Evolutionary conservation across 1,140 invertebrate species (phyloP), one percentile per base, ranked within the genome.

Genomic region (Coelopa frigida): DNA sequence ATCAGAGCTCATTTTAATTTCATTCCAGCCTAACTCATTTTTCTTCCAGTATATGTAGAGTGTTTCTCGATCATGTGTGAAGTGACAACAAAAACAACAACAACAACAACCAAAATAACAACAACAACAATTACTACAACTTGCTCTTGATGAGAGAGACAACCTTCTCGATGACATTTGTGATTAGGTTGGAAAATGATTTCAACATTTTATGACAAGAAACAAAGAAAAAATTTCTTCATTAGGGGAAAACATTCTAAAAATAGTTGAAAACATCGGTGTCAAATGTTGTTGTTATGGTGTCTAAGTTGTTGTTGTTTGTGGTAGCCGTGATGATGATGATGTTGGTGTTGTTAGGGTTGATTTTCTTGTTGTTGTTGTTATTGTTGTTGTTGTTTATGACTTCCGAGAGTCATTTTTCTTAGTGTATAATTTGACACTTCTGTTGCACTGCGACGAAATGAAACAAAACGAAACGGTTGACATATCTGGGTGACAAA

Each of bases 321-420:
- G 5, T 35, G 33, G 7, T 18, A 35, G 6, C 7, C 7, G 8
- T 22, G 22, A 23, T 38, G 17, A 38, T 38, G 36, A 38, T 38
- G 36, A 11, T 21, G 36, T 37, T 37, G 35, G 22, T 21, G 22
- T 20, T 21, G 15, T 37, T 17, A 37, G 24, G 36, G 36, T 21
- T 43, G 41, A 26, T 21, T 43, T 4, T n/a, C 15, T 3, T 4
- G 18, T 22, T 23, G 31, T 44, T 33, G 17, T 43, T 32, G 32
- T 43, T 49, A 29, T n/a, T 39, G 21, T 32, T 42, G 39, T 31
- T 24, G 31, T 12, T 47, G 37, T 65, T 65, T 65, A 65, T 62
- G 59, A 59, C 59, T 65, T 65, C 61, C 62, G 60, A 52, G 52
- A 59, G 61, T 65, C 62, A 62, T 65, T 61, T 65, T n/a, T 65